Evolutionary conservation across 2,113 vertebrate species (phyloP), one percentile per base, ranked within the genome.

Genomic region (Lanius collurio): DNA sequence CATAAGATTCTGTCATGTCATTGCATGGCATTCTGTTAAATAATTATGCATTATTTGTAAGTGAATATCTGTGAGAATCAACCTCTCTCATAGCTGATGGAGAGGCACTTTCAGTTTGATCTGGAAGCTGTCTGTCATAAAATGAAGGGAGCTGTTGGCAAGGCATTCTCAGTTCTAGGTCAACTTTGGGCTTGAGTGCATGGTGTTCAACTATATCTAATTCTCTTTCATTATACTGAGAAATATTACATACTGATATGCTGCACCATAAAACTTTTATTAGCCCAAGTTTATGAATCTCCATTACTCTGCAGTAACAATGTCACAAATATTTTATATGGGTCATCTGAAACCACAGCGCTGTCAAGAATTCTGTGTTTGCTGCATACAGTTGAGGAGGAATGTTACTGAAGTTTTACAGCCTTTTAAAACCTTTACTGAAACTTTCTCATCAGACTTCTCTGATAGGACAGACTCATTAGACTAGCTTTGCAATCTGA

Each of bases 261-360:
- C 47, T 60, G 64, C 9, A 4, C 83, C 44, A 31, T 94, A 70
- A 86, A 93, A 83, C 68, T 93, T 94, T 96, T 90, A 92, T 92
- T 90, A 90, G 95, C 44, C 63, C 28, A 31, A 67, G 71, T 92
- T 90, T 96, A 88, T 90, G 93, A 90, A 78, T 93, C 82, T 83
- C 85, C 53, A 83, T 94, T 91, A 74, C 91, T 88, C 59, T 80
- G 88, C 92, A 17, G 78, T 96, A 94, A 82, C 77, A 60, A 37
- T 89, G 91, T 90, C 90, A 91, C 75, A 83, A 77, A 41, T 85
- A 95, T 91, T 82, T 95, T 95, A 79, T 87, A 37, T 80, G 63
- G 84, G 82, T 90, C 87, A 77, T 85, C 84, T 89, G 82, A 87
- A 95, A 87, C 70, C 59, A 65, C 59, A 53, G 63, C 0, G 1